These are phyloP conservation scores for Sinhomidia bicolor DNA, from an alignment of 2,888 invertebrate species.

Conservation along the genomic window DNA sequence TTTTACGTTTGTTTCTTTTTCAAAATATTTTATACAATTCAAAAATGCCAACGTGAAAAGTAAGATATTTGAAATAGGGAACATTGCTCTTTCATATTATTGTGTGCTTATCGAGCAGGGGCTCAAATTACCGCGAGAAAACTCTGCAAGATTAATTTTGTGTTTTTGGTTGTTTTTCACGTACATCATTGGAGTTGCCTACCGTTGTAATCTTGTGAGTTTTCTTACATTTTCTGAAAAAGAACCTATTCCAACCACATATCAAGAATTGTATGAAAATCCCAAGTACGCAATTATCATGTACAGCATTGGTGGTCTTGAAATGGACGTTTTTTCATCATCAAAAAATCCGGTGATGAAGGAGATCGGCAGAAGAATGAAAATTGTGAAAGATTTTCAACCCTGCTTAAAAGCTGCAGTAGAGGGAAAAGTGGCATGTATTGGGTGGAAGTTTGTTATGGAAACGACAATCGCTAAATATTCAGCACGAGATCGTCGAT, in stretches of 20 bases:
- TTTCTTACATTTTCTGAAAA: constrained; percentile 53
- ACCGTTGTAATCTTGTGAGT: constrained; percentile 57
- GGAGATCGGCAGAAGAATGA: constrained; percentile 42
- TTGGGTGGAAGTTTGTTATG: constrained; percentile 1
- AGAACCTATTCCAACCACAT: constrained; percentile 40
- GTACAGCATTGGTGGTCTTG: constrained; percentile 58
- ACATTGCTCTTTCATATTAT: constrained; percentile 2
- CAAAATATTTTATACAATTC: not conserved
- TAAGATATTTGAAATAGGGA: too few relatives aligned
- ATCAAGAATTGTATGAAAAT: constrained; percentile 21
- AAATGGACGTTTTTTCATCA: constrained; percentile 42
- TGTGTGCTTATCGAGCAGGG: constrained; percentile 22
- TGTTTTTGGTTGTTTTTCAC: constrained; percentile 31
- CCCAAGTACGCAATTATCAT: constrained; percentile 43
- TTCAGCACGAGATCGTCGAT: not conserved
- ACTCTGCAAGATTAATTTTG: not conserved
- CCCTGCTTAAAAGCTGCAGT: not conserved
- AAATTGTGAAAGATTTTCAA: not conserved
- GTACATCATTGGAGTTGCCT: constrained; percentile 61
- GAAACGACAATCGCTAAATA: not conserved
- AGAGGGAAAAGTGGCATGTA: not conserved
- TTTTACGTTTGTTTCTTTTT: not conserved
- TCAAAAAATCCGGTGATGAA: constrained; percentile 37
- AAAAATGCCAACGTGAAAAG: too few relatives aligned
- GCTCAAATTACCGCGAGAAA: not conserved